phyloP scores from a whole-genome alignment of 2,113 vertebrate species.

The Apus apus region DNA sequence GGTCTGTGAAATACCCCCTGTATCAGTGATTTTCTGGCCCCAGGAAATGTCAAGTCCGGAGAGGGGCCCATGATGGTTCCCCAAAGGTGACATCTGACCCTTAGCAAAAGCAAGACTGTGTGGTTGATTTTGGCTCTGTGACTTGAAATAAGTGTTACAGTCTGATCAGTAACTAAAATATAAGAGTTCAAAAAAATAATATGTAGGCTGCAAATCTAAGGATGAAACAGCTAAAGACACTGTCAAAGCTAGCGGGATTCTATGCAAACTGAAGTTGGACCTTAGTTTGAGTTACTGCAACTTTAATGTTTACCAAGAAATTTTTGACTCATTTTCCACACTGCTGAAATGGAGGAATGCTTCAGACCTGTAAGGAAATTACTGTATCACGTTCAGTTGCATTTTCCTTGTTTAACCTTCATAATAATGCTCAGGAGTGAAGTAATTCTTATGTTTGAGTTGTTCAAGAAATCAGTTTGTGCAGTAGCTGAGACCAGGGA shows the following conservation, averaged over 20 bases:
- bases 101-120: not conserved
- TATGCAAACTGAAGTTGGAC: not conserved
- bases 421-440: not conserved
- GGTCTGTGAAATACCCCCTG: not conserved
- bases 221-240: not conserved
- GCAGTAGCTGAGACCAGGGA: not conserved
- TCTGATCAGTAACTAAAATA: not conserved
- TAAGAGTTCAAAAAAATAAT: not conserved
- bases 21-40: not conserved
- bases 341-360: not conserved
- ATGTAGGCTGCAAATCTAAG: not conserved
- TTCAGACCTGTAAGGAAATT: not conserved
- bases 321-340: not conserved
- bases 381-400: not conserved
- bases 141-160: not conserved
- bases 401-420: not conserved
- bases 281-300: not conserved
- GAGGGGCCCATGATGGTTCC: not conserved
- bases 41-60: not conserved
- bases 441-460: not conserved
- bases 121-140: not conserved
- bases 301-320: not conserved
- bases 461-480: not conserved
- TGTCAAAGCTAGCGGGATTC: not conserved
- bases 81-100: not conserved